Evolutionary conservation across 53 echinoderm and acorn worm species (phyloP), one percentile per base, ranked within the genome.

Genomic region (Patiria pectinifera): DNA sequence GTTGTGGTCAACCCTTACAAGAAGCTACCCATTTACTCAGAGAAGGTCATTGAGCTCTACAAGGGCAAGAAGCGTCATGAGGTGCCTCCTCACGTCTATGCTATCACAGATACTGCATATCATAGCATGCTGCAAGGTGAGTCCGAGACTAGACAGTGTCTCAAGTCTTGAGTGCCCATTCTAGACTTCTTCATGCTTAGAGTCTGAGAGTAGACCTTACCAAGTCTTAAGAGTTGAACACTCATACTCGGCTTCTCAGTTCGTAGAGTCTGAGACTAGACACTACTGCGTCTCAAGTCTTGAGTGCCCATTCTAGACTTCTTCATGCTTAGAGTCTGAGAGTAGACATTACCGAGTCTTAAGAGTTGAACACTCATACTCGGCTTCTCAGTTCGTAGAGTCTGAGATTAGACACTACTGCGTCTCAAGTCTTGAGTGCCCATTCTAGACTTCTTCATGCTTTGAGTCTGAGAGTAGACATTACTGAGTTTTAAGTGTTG

Each of bases 1-100:
- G 99, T 99, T 60, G 99, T 97, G 21, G 97, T 99, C 15, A 99
- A 99, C 91, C 99, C 99, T 23, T 99, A 99, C 97, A 96, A 96
- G 92, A 96, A 90, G 82, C 94, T 99, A 44, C 99, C 99, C 48
- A 99, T 99, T 93, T 99, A 99, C 92, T 94, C 97, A 5, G 99
- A 99, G 69, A 99, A 99, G 94, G 99, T 99, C 82, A 95, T 99
- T 43, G 96, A 97, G 45, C 94, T 99, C 49, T 99, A 99, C 95
- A 97, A 96, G 69, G 99, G 99, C 83, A n/a, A n/a, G 95, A 99
- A 97, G 83, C 96, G 99, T 45, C 97, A 99, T 92, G 99, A 99
- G 92, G 97, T 99, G 89, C 99, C 99, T 12, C 99, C 99, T 76
- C 99, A 99, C 71, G 97, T 99, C 85, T 99, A 92, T 74, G 97